Base-by-base conservation (phyloP, 2,113 vertebrate species). In the Myrmecophaga tridactyla region DNA sequence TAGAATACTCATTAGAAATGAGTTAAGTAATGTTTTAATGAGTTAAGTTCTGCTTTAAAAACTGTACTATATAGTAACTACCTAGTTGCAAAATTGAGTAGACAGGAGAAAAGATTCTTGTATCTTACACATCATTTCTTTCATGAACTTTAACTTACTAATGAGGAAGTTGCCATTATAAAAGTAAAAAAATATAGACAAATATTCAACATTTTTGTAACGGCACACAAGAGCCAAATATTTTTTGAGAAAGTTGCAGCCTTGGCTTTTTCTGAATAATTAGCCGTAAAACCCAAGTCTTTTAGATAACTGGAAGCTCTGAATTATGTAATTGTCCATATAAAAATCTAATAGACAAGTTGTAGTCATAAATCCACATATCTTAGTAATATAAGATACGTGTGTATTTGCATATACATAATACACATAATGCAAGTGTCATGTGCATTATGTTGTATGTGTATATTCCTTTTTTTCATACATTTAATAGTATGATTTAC, bases 1-100 rank as follows among this genome's bases (percentile, higher is more conserved):
- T 20, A 92, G 51, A 95, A 95, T 96, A 88, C 90, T 94, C 58
- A 89, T 83, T 20, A 92, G 51, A 95, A 95, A 83, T 89, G 3
- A 92, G 9, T 81, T 92, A 75, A 77, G 4, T 92, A 80, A 85
- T 92, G 12, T 90, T 96, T 92, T 82, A 73, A 84, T 78, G 29
- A 80, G 12, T 78, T 78, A 92, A 87, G 8, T 92, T 96, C 94
- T 81, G 72, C 34, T 95, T 94, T 91, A 60, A 88, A 89, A 80
- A 67, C 21, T 89, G 36, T 69, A 84, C 48, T 75, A 11, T 4
- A 27, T 62, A 70, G 21, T 7, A 78, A 17, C 36, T 72, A 86
- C 53, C 34, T 77, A 86, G 36, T 73, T 95, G 36, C 17, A 86
- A 90, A 96, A 86, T 53, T 88, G 31, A 91, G 13, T 90, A 62